phyloP scores from a whole-genome alignment of 23 tunicate species.

The Styela plicata region DNA sequence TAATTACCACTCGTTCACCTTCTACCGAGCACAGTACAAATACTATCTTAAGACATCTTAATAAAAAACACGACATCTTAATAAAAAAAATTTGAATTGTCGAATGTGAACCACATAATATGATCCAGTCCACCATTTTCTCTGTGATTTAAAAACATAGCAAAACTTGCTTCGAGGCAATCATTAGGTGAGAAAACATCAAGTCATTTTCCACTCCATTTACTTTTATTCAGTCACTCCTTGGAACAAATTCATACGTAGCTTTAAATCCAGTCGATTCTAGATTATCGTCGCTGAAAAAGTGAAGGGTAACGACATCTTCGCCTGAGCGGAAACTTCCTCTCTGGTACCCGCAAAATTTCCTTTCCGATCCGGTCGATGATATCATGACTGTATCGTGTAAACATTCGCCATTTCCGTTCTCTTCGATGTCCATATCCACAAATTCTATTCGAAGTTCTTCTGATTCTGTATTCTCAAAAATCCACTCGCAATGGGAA shows the following conservation, averaged over 20 bases:
- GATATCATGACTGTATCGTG: not conserved
- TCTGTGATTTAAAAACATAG: too few species aligned
- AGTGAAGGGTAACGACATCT: not conserved
- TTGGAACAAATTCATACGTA: not conserved
- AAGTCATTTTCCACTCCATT: too few species aligned
- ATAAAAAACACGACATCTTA: too few species aligned
- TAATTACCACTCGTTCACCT: too few species aligned
- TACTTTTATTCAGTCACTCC: not conserved
- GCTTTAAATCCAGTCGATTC: constrained; percentile 11
- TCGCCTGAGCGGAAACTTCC: not conserved
- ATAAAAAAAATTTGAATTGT: too few species aligned
- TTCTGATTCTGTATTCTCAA: not conserved
- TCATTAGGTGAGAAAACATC: too few species aligned
- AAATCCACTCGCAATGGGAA: not conserved
- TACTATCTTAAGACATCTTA: too few species aligned
- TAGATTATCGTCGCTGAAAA: not conserved
- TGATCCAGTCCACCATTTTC: too few species aligned
- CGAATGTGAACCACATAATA: too few species aligned
- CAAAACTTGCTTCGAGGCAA: too few species aligned
- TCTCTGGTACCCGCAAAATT: not conserved
- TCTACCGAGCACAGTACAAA: too few species aligned
- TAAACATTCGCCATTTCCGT: not conserved
- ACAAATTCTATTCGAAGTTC: not conserved
- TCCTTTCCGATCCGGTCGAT: not conserved
- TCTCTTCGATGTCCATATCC: constrained; percentile 1